Base-by-base conservation (phyloP, 2,888 invertebrate genomes). In the Carabus problematicus region DNA sequence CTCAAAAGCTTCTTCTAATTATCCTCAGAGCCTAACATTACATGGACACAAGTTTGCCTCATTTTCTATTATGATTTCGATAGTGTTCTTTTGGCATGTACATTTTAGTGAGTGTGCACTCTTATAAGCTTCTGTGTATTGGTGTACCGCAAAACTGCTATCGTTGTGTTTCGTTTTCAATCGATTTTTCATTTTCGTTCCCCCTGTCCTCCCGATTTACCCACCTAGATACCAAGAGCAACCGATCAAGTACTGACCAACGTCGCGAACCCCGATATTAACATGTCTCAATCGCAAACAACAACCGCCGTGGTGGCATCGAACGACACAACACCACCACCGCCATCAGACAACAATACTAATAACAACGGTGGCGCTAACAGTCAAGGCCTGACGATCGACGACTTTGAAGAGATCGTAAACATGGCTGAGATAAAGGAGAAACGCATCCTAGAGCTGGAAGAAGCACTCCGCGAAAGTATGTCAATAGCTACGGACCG, bases 1-100 rank as follows among this genome's bases (percentile, higher is more conserved):
- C 89, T 94, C 84, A 94, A 94, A 89, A 94, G 94, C 90, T 93
- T 94, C 88, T 94, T 94, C 90, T 94, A 94, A 92, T 74, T 29
- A 29, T 29, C 72, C 72, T 72, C 72, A 72, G 69, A 68, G 70
- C 73, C 70, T 72, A 73, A 71, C 72, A 71, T 72, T 69, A 73
- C 67, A 74, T 72, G 72, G 72, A 73, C 70, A 77, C 77, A 77
- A 79, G 78, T 73, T 75, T 78, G 81, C 80, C 80, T 80, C 80
- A 79, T 80, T 80, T 71, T 69, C 71, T 74, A 72, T 74, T 75
- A 75, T 74, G 72, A 73, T 72, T 74, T 70, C 56, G 19, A 71
- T 72, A 70, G 68, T 69, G 55, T 69, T 69, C 55, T 69, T 42
- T 62, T 69, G 69, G 69, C 69, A 69, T 69, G 69, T 62, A 56